A percentile compares a stretch with the other conserved stretches of the same genome.
These are phyloP conservation scores for Cephonodes hylas DNA, from an alignment of 2,888 invertebrate genomes.

Conservation along the genomic window DNA sequence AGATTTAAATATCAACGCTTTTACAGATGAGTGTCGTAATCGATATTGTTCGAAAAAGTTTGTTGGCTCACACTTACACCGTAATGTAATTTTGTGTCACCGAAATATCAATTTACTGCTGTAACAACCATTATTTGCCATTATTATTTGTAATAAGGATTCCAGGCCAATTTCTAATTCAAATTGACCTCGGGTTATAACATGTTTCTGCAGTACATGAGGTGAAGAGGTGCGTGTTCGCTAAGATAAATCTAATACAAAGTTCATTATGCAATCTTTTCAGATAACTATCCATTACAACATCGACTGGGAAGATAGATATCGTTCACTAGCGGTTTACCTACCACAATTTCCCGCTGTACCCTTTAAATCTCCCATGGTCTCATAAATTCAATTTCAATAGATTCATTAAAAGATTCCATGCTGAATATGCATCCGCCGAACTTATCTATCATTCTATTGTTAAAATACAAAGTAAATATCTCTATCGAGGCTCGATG, in stretches of 20 bases:
- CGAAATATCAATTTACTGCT: too few relatives aligned
- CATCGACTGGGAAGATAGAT: neutral
- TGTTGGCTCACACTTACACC: neutral
- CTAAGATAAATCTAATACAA: neutral
- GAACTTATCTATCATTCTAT: conserved; percentile 25
- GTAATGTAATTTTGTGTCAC: neutral
- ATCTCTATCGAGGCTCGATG: conserved; percentile 46
- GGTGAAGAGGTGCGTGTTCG: neutral
- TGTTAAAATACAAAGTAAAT: conserved; percentile 40
- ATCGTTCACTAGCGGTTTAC: neutral
- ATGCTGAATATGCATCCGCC: neutral
- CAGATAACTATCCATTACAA: neutral
- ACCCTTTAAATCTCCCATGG: neutral
- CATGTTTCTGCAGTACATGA: neutral
- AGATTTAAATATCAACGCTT: neutral
- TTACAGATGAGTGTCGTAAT: neutral
- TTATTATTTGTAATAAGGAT: too few relatives aligned
- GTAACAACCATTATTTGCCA: too few relatives aligned
- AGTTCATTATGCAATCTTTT: neutral
- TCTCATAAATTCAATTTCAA: conserved; percentile 7
- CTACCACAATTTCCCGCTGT: neutral
- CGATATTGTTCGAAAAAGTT: neutral
- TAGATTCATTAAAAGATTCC: conserved; percentile 10
- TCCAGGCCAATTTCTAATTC: neutral
- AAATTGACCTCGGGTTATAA: neutral